Base-by-base conservation (phyloP, 2,888 invertebrate species). In the Itoplectis maculator region DNA sequence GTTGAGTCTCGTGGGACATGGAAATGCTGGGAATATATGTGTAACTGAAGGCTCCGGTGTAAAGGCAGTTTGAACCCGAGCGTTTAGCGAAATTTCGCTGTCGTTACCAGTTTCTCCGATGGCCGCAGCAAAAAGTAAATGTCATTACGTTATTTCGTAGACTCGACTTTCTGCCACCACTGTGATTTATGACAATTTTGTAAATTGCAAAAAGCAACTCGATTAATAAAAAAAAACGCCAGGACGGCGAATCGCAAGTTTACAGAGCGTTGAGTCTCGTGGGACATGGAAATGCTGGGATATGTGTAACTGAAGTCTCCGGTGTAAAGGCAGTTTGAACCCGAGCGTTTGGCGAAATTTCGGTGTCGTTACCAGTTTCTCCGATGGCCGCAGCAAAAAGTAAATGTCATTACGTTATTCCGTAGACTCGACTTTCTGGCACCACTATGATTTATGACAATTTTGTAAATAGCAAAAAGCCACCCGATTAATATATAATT, bases 351-450 rank as follows among this genome's bases (percentile, higher is more conserved):
- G 88, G 85, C 82, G 72, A 81, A 88, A 76, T 89, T 91, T 88
- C 88, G 89, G 90, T 92, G 90, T 89, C 90, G 88, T 89, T 92
- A 90, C 90, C 91, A 90, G 89, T 89, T 90, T 87, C 29, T 40
- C 13, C 45, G 47, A n/a, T n/a, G n/a, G n/a, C n/a, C n/a, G n/a
- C n/a, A n/a, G n/a, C n/a, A n/a, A n/a, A n/a, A n/a, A n/a, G n/a
- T n/a, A n/a, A n/a, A n/a, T n/a, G n/a, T n/a, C n/a, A n/a, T n/a
- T n/a, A n/a, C n/a, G n/a, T n/a, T 47, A 15, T 54, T 40, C n/a
- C 29, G n/a, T n/a, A 29, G 0, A 5, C 11, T n/a, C n/a, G n/a
- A n/a, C n/a, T n/a, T n/a, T n/a, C n/a, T n/a, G n/a, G n/a, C n/a
- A n/a, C n/a, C n/a, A n/a, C n/a, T n/a, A n/a, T n/a, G n/a, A n/a